These are phyloP conservation scores for Watsonalla binaria DNA, from an alignment of 2,888 invertebrate genomes.

Conservation along the genomic window DNA sequence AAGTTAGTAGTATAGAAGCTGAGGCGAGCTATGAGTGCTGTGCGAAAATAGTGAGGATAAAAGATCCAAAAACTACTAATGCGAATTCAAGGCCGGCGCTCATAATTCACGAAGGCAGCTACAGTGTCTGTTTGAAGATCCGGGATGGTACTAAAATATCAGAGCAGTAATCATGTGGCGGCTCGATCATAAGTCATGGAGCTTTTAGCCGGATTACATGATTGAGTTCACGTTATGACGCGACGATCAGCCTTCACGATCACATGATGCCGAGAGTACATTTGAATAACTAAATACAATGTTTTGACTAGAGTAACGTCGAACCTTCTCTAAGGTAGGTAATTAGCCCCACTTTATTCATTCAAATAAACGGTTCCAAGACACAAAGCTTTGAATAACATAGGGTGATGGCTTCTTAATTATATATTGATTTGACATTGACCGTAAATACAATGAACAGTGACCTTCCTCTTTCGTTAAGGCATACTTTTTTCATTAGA, in stretches of 20 bases:
- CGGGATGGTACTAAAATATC: background rate
- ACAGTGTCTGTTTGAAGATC: background rate
- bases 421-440: background rate
- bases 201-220: slow-evolving; percentile 15
- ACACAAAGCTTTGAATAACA: background rate
- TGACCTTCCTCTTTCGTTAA: background rate
- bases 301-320: slow-evolving; percentile 27
- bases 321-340: slow-evolving; percentile 7
- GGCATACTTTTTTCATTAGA: background rate
- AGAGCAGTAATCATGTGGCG: background rate
- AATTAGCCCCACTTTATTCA: slow-evolving; percentile 24
- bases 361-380: slow-evolving; percentile 18
- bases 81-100: too few relatives aligned
- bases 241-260: slow-evolving; percentile 32
- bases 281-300: slow-evolving; percentile 38
- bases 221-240: slow-evolving; percentile 26
- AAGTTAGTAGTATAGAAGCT: too few relatives aligned
- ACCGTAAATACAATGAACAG: background rate
- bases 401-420: background rate
- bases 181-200: background rate
- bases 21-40: too few relatives aligned
- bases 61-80: too few relatives aligned
- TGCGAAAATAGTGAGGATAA: too few relatives aligned
- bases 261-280: slow-evolving; percentile 29
- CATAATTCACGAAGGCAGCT: too few relatives aligned